Conservation (phyloP, 2,797 vertebrate genomes). For the Sebastes baramenuke region DNA sequence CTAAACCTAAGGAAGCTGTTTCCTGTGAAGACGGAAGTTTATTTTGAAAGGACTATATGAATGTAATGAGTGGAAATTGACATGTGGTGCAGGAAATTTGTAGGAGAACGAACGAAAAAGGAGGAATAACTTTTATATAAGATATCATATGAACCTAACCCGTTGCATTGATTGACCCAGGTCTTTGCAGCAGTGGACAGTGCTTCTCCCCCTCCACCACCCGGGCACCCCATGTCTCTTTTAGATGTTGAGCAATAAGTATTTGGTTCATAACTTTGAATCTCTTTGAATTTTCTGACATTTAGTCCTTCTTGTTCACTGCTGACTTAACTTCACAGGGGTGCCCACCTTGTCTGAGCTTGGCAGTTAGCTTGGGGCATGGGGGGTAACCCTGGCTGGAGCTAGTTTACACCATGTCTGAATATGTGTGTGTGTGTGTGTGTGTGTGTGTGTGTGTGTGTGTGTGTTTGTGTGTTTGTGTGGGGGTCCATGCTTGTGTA, state of each 20-base stretch:
- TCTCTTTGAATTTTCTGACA: not conserved
- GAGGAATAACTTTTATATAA: too few species aligned
- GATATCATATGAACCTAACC: too few species aligned
- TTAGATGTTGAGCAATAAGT: not conserved
- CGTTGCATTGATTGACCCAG: not conserved
- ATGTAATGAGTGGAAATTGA: too few species aligned
- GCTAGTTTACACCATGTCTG: constrained; percentile 49
- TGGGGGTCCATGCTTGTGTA: too few species aligned
- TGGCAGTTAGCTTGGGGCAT: not conserved
- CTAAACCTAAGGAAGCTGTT: too few species aligned
- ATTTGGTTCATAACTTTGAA: not conserved
- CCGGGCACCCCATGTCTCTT: not conserved
- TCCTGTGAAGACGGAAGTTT: too few species aligned
- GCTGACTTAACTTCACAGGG: not conserved
- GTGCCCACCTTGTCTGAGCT: too few species aligned
- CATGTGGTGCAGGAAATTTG: too few species aligned
- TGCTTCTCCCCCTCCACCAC: not conserved
- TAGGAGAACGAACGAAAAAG: too few species aligned
- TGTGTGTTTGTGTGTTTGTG: not conserved
- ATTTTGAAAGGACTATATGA: too few species aligned
- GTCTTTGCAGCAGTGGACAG: not conserved
- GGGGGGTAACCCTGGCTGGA: constrained; percentile 34
- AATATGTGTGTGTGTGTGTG: not conserved
- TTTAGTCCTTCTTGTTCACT: not conserved
- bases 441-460: not conserved